A percentile compares a stretch with the other conserved stretches of the same genome.
phyloP scores from a whole-genome alignment of 2,113 vertebrate genomes.

The Pimephales promelas region DNA sequence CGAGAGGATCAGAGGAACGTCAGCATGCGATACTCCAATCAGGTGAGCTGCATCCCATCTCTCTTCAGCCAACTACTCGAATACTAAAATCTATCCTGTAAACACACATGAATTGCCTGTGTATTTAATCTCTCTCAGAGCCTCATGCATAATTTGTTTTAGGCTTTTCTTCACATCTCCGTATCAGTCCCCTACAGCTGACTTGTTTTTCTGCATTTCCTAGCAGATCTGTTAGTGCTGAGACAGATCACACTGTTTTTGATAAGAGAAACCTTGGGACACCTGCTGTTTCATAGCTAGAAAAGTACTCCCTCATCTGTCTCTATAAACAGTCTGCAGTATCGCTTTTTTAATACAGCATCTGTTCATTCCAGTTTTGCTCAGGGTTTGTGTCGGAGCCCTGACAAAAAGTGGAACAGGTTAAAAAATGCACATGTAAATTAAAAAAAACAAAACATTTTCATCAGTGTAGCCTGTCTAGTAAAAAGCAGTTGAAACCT shows the following conservation, averaged over 20 bases:
- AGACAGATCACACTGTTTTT: constrained; percentile 18
- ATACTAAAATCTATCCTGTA: background rate
- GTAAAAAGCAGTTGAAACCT: background rate
- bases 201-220: constrained; percentile 23
- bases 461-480: background rate
- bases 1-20: constrained; percentile 88
- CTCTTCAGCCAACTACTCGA: background rate
- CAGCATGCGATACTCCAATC: constrained; percentile 97
- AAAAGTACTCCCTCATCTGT: constrained; percentile 2
- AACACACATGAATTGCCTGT: constrained; percentile 3
- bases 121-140: constrained; percentile 15
- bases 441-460: background rate
- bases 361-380: background rate
- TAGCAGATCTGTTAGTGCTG: constrained; percentile 14
- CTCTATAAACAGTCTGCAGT: background rate
- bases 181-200: constrained; percentile 1
- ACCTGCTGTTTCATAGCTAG: constrained; percentile 19
- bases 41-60: constrained; percentile 73
- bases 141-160: constrained; percentile 4
- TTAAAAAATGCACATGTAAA: background rate
- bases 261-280: background rate
- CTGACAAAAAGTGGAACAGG: background rate
- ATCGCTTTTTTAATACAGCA: background rate
- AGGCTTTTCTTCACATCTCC: background rate
- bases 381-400: background rate